Evolutionary conservation across 1,140 invertebrate species (phyloP), one percentile per base, ranked within the genome.

Genomic region (Cydia strobilella): DNA sequence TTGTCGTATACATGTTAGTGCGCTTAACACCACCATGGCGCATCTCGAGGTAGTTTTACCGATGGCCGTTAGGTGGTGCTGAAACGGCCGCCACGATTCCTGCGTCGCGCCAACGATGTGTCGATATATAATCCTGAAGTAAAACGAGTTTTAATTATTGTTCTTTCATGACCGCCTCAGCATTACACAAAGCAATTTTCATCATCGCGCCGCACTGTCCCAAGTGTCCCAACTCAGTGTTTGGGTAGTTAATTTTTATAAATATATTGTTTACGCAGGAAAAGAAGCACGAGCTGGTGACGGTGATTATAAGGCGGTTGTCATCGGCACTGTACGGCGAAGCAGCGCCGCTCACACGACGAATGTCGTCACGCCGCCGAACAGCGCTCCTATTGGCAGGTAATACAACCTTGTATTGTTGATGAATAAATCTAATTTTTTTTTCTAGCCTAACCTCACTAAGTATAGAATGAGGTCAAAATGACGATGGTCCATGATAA

Each of bases 1-100:
- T 90, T 98, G 59, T 94, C 96, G 72, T 95, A 95, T n/a, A n/a
- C n/a, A n/a, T 65, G 96, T 98, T 1, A 96, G 97, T 81, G 98
- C 96, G 23, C 91, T 99, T 31, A 94, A 95, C 80, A 96, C 98
- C 7, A 35, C 31, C 7, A 7, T 5, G 3, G 80, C 84, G 13
- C 83, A 89, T 45, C 74, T 86, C 15, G 77, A 89, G 84, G 86
- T 88, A 27, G 5, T 31, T 31, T 12, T 10, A 42, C 1, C 12
- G 3, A 18, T 12, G 2, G 9, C n/a, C 15, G 4, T n/a, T 51
- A 51, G 48, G n/a, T 51, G 48, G 48, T 12, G 13, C 48, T 51
- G 48, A 6, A 31, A 31, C 3, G 31, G 31, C 31, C 31, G 31
- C 31, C 5, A 31, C 5, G 5, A 31, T 31, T 31, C 31, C 31